Conservation (phyloP, 2,113 vertebrate species). For the Cephalopholis sonnerati region DNA sequence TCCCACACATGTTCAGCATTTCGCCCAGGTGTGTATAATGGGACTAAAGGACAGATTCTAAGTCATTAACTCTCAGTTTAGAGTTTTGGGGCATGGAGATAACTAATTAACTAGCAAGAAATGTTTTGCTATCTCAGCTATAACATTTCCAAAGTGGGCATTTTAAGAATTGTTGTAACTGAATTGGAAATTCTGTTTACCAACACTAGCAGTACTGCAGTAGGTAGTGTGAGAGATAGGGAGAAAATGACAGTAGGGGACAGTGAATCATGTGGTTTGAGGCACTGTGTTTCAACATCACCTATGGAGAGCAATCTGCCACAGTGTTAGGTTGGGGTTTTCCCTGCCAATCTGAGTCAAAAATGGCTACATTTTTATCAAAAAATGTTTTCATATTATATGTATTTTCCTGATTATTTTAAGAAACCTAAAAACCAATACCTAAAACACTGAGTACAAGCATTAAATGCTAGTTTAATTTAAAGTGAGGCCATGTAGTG, state of each 20-base stretch:
- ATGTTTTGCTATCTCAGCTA: not conserved
- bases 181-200: not conserved
- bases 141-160: too few relatives aligned
- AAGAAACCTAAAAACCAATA: not conserved
- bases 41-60: not conserved
- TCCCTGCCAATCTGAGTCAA: conserved; percentile 6
- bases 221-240: not conserved
- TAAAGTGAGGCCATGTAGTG: not conserved
- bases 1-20: too few relatives aligned
- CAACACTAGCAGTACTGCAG: not conserved
- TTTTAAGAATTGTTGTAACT: too few relatives aligned
- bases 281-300: conserved; percentile 25
- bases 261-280: conserved; percentile 36
- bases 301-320: conserved; percentile 56
- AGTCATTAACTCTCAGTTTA: not conserved
- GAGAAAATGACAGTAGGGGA: conserved; percentile 14
- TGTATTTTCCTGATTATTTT: too few relatives aligned
- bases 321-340: not conserved
- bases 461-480: not conserved
- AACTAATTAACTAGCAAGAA: not conserved
- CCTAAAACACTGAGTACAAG: too few relatives aligned
- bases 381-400: not conserved
- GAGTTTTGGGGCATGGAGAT: not conserved
- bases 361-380: not conserved
- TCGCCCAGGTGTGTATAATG: too few relatives aligned